Conservation (phyloP, 2,888 invertebrate species). For the Drosophila pegasa region DNA sequence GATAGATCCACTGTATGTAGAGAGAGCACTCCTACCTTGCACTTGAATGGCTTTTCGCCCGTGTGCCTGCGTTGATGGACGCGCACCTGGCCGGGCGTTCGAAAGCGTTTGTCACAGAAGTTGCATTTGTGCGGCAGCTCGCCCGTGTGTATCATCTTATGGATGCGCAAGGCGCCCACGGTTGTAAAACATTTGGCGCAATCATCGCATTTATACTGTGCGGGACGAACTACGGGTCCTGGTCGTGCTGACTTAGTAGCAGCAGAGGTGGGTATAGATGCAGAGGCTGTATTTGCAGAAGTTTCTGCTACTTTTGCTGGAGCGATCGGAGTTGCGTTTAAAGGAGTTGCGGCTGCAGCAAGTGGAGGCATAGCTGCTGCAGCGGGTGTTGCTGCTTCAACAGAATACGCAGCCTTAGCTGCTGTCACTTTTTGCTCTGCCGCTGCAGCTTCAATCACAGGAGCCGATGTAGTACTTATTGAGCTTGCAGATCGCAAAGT, state of each 20-base stretch:
- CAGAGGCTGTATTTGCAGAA: background rate
- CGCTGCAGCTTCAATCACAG: background rate
- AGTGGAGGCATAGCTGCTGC: background rate
- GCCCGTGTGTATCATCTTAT: conserved; percentile 82
- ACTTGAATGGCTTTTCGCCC: conserved; percentile 82
- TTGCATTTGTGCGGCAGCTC: conserved; percentile 80
- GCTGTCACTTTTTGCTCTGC: background rate
- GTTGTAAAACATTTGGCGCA: conserved; percentile 80
- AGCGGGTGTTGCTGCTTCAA: background rate
- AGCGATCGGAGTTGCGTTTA: background rate
- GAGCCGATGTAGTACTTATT: background rate
- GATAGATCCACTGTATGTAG: background rate
- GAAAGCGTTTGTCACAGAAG: conserved; percentile 82
- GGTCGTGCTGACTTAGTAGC: conserved; percentile 1
- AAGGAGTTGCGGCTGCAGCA: background rate
- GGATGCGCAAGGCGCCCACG: conserved; percentile 75
- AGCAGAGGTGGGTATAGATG: conserved; percentile 31
- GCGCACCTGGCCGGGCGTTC: conserved; percentile 82
- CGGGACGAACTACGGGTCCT: background rate
- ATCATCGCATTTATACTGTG: conserved; percentile 57
- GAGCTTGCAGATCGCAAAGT: background rate
- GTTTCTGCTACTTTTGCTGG: background rate
- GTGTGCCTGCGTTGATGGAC: conserved; percentile 83
- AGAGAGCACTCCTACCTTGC: conserved; percentile 67
- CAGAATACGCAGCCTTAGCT: background rate